Evolutionary conservation across 2,888 invertebrate genomes (phyloP).

Genomic region (Lasioglossum lativentre): DNA sequence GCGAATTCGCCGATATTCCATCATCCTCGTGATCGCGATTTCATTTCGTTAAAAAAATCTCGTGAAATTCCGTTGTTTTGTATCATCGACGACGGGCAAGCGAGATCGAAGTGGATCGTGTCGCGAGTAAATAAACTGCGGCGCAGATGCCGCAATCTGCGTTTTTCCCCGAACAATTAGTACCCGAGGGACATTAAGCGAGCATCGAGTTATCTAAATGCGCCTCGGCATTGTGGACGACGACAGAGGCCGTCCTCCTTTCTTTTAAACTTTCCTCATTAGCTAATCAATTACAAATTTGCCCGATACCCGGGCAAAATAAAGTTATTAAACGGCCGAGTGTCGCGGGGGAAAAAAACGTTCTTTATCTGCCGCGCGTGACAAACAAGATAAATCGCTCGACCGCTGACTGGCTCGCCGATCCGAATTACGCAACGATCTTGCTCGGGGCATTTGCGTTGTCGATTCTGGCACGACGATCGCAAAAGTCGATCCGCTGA

Average conservation of each 20-base stretch:
- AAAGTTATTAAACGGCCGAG: slow-evolving; percentile 35
- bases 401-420: slow-evolving; percentile 4
- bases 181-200: slow-evolving; percentile 14
- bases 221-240: slow-evolving; percentile 34
- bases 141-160: slow-evolving; percentile 29
- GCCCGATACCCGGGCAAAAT: slow-evolving; percentile 43
- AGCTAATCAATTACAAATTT: slow-evolving; percentile 63
- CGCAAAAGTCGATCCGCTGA: background rate
- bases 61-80: background rate
- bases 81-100: background rate
- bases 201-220: slow-evolving; percentile 25
- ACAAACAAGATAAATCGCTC: slow-evolving; percentile 64
- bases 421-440: slow-evolving; percentile 36
- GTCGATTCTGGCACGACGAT: background rate
- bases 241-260: background rate
- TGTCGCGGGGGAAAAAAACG: slow-evolving; percentile 28
- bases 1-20: background rate
- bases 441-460: background rate
- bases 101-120: background rate
- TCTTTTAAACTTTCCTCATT: slow-evolving; percentile 38
- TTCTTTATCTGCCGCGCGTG: slow-evolving; percentile 51
- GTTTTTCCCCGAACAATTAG: slow-evolving; percentile 41
- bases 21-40: background rate
- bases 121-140: slow-evolving; percentile 21
- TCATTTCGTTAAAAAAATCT: background rate